Evolutionary conservation across 2,113 vertebrate genomes (phyloP), one percentile per base, ranked within the genome.

Genomic region (Gambusia holbrooki): DNA sequence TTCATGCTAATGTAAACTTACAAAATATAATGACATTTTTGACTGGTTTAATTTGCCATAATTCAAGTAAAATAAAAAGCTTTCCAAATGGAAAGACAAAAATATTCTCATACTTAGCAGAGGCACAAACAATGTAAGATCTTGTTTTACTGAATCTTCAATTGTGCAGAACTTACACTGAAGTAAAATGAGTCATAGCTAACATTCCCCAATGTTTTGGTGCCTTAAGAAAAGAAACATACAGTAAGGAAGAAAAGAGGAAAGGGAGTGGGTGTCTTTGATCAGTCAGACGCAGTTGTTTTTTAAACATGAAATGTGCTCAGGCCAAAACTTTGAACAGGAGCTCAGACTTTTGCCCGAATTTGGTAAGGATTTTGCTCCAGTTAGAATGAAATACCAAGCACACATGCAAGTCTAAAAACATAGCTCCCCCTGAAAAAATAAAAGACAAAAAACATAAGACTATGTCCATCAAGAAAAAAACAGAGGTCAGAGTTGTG

Each of bases 231-330:
- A 60, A 30, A 74, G 66, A 29, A 76, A 65, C 74, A 73, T 40
- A 69, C n/a, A 65, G 67, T 14, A 60, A n/a, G 69, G 60, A 69
- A 62, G 40, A 70, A 22, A 66, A 62, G 71, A 35, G 40, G 35
- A 29, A 71, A 58, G 62, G 45, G 69, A 73, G 77, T 25, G 73
- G 54, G 76, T 65, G 73, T 67, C 58, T 73, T 73, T 88, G 75
- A 87, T 85, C 82, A 89, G 80, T 58, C 80, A 82, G 88, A 66
- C 65, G 79, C 80, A 84, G 85, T 72, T 60, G 62, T 66, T 65
- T 87, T 82, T 82, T 73, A 85, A 84, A 81, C 81, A 37, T 3
- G 62, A 83, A 86, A 82, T 66, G n/a, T 42, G 35, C 42, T 79
- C 72, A 71, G 33, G 85, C 80, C 86, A 71, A 68, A 79, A 27